Evolutionary conservation across 1,140 invertebrate species (phyloP), one percentile per base, ranked within the genome.

Genomic region (Muscidifurax raptorellus): DNA sequence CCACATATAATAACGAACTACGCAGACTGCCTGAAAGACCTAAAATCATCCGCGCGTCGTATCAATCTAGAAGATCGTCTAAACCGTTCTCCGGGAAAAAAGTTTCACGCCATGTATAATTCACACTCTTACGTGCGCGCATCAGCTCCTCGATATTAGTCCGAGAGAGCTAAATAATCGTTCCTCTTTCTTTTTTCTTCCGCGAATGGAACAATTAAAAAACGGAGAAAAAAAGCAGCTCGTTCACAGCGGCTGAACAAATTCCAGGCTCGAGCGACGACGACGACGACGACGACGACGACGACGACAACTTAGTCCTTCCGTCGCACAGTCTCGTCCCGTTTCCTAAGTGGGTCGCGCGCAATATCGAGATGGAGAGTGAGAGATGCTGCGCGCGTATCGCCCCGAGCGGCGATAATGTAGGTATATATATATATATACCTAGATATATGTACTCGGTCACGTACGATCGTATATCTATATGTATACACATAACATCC

Each of bases 281-380:
- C 47, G 18, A 18, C 52, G 52, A 3, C 12, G 44, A 15, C 36
- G 7, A 40, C 36, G 27, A 30, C 67, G 47, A 18, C 44, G 15
- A 2, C 52, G 15, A 0, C 3, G 44, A 15, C 72, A 12, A n/a
- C n/a, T 69, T n/a, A 22, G 52, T 67, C 82, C 82, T 69, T 52
- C 32, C 22, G 69, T 59, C 71, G n/a, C n/a, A 32, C 77, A 85
- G 72, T 83, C 64, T 82, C 28, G 85, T 75, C 79, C 74, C 40
- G 67, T 85, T 86, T 83, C 36, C 44, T 76, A 87, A 87, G 79
- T 88, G 80, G 83, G 80, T 85, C 84, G 28, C 32, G 72, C 52
- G 44, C 72, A 44, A 77, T 85, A 85, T 82, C 74, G 84, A 85
- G 84, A 85, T 81, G 71, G 79, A 85, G 84, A 85, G 84, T 85